These are phyloP conservation scores for Danionella cerebrum DNA, from an alignment of 2,113 vertebrate genomes.

Conservation along the genomic window DNA sequence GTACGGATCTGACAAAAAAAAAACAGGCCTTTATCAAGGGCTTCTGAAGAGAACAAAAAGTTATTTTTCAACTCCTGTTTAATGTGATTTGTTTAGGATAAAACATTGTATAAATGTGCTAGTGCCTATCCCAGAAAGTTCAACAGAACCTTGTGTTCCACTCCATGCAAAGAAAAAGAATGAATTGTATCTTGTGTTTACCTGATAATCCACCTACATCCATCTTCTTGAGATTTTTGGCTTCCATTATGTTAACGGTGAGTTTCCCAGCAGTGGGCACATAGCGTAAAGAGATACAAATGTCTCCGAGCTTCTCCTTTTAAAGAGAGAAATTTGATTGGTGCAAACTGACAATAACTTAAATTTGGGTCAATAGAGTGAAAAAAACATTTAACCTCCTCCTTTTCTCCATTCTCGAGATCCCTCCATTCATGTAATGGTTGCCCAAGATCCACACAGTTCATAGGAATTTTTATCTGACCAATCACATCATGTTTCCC, in stretches of 20 bases:
- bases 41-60: background rate
- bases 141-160: too few species aligned
- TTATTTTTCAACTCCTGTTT: too few species aligned
- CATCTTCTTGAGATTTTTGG: slow-evolving; percentile 86
- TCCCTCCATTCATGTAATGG: slow-evolving; percentile 78
- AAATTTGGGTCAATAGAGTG: background rate
- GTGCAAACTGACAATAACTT: background rate
- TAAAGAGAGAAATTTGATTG: slow-evolving; percentile 21
- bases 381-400: slow-evolving; percentile 69
- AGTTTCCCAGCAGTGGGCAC: slow-evolving; percentile 84
- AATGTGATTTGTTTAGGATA: too few species aligned
- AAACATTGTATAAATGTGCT: too few species aligned
- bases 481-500: slow-evolving; percentile 86
- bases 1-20: slow-evolving; percentile 51
- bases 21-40: background rate
- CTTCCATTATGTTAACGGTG: slow-evolving; percentile 80
- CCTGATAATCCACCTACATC: slow-evolving; percentile 83
- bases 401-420: slow-evolving; percentile 72
- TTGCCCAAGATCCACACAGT: slow-evolving; percentile 76
- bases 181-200: slow-evolving; percentile 43
- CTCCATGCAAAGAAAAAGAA: background rate
- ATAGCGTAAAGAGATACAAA: slow-evolving; percentile 83
- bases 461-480: slow-evolving; percentile 82
- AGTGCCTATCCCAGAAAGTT: too few species aligned
- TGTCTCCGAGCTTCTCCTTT: slow-evolving; percentile 79